Percentiles rank a stretch among this genome's conserved stretches.
phyloP scores from a whole-genome alignment of 2,797 vertebrate species.

The Ptychobarbus kaznakovi region DNA sequence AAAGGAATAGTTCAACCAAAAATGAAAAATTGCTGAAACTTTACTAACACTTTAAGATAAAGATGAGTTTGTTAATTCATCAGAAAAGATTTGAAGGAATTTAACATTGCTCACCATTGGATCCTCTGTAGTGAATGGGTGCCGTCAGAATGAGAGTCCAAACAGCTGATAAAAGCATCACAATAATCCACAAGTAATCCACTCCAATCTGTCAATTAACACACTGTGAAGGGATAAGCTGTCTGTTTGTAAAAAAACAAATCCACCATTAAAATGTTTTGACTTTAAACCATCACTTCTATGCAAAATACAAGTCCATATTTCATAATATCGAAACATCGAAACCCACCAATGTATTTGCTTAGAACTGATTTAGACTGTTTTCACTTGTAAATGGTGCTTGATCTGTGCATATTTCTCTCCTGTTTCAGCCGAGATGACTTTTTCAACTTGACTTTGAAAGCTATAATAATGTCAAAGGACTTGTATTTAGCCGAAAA shows the following conservation, averaged over 20 bases:
- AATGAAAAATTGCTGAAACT: too few relatives aligned
- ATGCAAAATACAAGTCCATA: not conserved
- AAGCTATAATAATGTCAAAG: not conserved
- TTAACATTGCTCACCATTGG: not conserved
- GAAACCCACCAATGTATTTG: not conserved
- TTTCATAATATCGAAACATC: too few relatives aligned
- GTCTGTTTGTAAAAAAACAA: not conserved
- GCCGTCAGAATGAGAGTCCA: not conserved
- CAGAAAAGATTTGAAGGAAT: not conserved
- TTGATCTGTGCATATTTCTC: not conserved
- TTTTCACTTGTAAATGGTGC: not conserved
- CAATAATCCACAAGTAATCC: not conserved
- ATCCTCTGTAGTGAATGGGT: not conserved
- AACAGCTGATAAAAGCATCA: not conserved
- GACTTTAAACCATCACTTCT: not conserved
- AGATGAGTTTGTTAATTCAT: not conserved
- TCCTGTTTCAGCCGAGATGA: not conserved
- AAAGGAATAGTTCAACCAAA: not conserved
- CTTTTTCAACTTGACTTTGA: too few relatives aligned
- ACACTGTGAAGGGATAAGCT: not conserved
- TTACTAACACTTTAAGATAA: not conserved
- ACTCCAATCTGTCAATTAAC: not conserved
- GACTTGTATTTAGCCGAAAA: too few relatives aligned
- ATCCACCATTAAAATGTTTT: not conserved
- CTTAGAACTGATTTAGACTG: not conserved